Base-by-base conservation (phyloP, 1,140 invertebrate genomes). In the Littorina saxatilis region DNA sequence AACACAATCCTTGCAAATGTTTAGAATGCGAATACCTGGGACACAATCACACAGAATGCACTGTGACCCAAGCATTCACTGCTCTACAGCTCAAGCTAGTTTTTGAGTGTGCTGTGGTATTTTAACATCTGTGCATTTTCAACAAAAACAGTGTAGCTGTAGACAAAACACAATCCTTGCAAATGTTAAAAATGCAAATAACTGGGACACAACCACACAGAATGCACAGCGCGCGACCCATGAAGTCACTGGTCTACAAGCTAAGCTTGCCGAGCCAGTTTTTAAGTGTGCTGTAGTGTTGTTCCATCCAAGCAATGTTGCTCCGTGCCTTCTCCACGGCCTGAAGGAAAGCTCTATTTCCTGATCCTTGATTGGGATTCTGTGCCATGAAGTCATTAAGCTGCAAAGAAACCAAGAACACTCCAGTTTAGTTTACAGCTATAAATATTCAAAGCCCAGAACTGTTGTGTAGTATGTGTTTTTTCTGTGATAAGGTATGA, bases 231-330 rank as follows among this genome's bases (percentile, higher is more conserved):
- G 96, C 17, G 7, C 43, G 5, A 17, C 43, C 43, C 7, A 47
- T 9, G 7, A 17, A 17, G 7, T 5, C 17, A 47, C 43, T 9
- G 23, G 29, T 35, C 29, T 66, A 35, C 23, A 35, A 29, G 61
- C 27, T 29, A 9, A 0, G 61, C 61, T 66, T 50, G 40, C 29
- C 17, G 11, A 50, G 29, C 70, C 43, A 73, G 40, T 73, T 73
- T 2, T 27, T 76, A 5, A 39, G 37, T 17, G 39, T 76, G 29
- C 39, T 32, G 74, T 61, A 43, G 74, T 76, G n/a, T n/a, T 92
- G 93, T 37, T 95, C 92, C 94, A 96, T 95, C 96, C 96, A 98
- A 70, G 95, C 93, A 0, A 97, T 94, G 87, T 97, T 97, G 4
- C 95, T 95, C 85, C 95, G 94, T 0, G 95, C 95, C 72, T 96